Base-by-base conservation (phyloP, 2,797 vertebrate genomes). In the Gymnothorax reevesii region DNA sequence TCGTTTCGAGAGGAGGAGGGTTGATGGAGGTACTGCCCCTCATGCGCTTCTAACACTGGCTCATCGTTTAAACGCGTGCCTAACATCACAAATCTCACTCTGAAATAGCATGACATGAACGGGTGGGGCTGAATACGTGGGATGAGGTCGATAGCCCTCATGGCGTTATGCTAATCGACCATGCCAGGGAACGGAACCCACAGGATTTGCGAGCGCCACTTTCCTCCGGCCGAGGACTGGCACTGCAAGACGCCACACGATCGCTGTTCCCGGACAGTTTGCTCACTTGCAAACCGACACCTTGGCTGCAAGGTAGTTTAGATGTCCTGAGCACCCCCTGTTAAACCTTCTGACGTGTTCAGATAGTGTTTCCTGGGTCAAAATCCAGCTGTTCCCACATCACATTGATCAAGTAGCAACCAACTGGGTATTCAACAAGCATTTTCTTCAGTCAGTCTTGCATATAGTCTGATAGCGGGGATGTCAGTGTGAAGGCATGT, bases 11-110 rank as follows among this genome's bases (percentile, higher is more conserved):
- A 69, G 17, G 77, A 20, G n/a, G 52, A 92, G 93, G 92, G 94
- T 87, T 92, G 92, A 91, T 90, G 91, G 93, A 93, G 94, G 94
- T 85, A 20, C 64, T 17, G 49, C 57, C 57, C 6, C 52, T 42
- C 73, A 77, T 42, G 15, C 15, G 8, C 66, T 62, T 22, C 54
- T 87, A 15, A 52, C 25, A 60, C 17, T 33, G 57, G 73, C 71
- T 86, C 59, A 15, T 20, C 59, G 3, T 57, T 57, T 57, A 20
- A 57, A 52, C 83, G 33, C n/a, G 62, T 25, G 22, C 3, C 3
- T 83, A 0, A 60, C 17, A 6, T 77, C 42, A 13, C 42, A 42
- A 80, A 2, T 55, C 49, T 80, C 20, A 9, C 9, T 54, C 17
- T 54, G 17, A 80, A 22, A 80, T 20, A n/a, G 42, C 33, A 49